Percentiles rank a stretch among this genome's conserved stretches.
phyloP scores from a whole-genome alignment of 1,140 invertebrate species.

The Chrysoperla carnea region DNA sequence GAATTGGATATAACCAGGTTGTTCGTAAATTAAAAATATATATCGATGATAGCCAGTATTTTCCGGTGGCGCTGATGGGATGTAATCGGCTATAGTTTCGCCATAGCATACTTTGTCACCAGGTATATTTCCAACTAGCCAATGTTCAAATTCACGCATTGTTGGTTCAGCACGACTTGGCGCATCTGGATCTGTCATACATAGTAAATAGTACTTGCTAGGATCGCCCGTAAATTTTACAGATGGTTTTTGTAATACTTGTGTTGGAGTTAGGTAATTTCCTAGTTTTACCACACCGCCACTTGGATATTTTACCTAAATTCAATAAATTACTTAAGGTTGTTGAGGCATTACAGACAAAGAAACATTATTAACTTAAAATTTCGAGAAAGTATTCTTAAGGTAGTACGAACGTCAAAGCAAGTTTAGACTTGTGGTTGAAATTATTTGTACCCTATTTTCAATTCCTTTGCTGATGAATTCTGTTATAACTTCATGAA shows the following conservation, averaged over 20 bases:
- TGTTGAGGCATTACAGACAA: too few species aligned
- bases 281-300: constrained; percentile 37
- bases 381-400: too few species aligned
- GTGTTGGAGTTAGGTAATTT: constrained; percentile 46
- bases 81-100: constrained; percentile 31
- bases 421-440: too few species aligned
- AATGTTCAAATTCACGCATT: constrained; percentile 62
- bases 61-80: constrained; percentile 24
- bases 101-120: constrained; percentile 35
- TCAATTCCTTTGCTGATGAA: too few species aligned
- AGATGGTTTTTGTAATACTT: constrained; percentile 42
- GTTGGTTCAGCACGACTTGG: constrained; percentile 37
- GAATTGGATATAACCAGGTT: constrained; percentile 26
- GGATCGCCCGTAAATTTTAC: constrained; percentile 41
- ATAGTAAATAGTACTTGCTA: constrained; percentile 46
- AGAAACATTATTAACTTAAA: too few species aligned
- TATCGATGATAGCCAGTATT: constrained; percentile 42
- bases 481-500: too few species aligned
- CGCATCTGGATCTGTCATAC: constrained; percentile 76
- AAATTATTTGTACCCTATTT: too few species aligned
- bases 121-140: constrained; percentile 79
- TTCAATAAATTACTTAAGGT: too few species aligned
- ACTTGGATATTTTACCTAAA: constrained; percentile 4
- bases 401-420: too few species aligned
- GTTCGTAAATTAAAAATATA: constrained; percentile 43